These are phyloP conservation scores for Leguminivora glycinivorella DNA, from an alignment of 1,140 invertebrate genomes.

Conservation along the genomic window DNA sequence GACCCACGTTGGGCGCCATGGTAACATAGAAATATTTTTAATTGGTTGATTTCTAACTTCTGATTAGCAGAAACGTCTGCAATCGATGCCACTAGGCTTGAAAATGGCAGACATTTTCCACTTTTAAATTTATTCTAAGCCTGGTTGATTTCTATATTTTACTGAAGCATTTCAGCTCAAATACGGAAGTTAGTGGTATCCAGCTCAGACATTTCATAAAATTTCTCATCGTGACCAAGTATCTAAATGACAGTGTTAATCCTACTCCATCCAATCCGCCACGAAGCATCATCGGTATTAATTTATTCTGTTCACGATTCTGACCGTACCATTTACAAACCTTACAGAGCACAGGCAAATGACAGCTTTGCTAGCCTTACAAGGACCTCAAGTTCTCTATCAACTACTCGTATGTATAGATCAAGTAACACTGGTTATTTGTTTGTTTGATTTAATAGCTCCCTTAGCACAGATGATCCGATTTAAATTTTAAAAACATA, in stretches of 20 bases:
- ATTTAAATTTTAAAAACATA: slow-evolving; percentile 28
- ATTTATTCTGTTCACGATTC: slow-evolving; percentile 10
- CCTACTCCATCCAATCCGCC: slow-evolving; percentile 13
- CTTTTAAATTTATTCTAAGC: too few relatives aligned
- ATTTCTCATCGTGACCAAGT: slow-evolving; percentile 6
- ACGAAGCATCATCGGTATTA: slow-evolving; percentile 12
- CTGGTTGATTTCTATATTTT: too few relatives aligned
- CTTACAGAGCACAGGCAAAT: not conserved
- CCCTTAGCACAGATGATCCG: slow-evolving; percentile 6
- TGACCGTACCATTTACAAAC: not conserved
- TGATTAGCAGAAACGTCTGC: too few relatives aligned
- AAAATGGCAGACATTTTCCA: too few relatives aligned
- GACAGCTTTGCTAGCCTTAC: not conserved
- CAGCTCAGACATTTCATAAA: not conserved
- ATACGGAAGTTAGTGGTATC: too few relatives aligned
- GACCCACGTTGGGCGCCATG: too few relatives aligned
- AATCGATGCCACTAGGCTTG: too few relatives aligned
- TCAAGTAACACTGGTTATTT: not conserved
- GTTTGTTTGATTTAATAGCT: not conserved
- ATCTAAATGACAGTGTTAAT: slow-evolving; percentile 13
- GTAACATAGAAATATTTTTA: too few relatives aligned
- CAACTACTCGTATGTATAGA: not conserved
- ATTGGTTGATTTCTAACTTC: too few relatives aligned
- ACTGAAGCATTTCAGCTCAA: too few relatives aligned
- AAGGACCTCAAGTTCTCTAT: not conserved